phyloP scores from a whole-genome alignment of 2,113 vertebrate species.

The Oophaga pumilio region DNA sequence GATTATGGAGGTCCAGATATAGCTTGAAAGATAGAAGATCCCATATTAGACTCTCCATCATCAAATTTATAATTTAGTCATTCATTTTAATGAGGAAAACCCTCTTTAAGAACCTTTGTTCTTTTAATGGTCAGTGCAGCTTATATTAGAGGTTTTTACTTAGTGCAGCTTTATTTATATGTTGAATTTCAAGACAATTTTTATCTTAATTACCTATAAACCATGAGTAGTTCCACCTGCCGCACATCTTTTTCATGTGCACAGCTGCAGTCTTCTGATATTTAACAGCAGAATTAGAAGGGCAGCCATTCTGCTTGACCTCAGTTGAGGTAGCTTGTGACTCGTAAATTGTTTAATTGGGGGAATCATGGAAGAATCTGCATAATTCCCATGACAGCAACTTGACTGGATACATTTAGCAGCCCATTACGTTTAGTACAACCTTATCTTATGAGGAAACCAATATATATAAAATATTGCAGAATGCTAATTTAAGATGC shows the following conservation, averaged over 20 bases:
- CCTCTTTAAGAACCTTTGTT: not conserved
- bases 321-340: constrained; percentile 42
- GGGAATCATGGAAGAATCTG: constrained; percentile 13
- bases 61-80: not conserved
- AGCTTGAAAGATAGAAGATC: not conserved
- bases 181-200: not conserved
- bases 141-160: not conserved
- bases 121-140: not conserved
- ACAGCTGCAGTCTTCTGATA: constrained; percentile 45
- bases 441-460: not conserved
- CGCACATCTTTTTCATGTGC: constrained; percentile 3
- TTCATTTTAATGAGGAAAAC: not conserved
- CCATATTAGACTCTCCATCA: not conserved
- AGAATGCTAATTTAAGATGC: not conserved
- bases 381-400: constrained; percentile 7
- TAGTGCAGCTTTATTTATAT: not conserved
- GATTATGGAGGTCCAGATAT: not conserved
- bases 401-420: constrained; percentile 1
- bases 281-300: constrained; percentile 31
- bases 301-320: constrained; percentile 47
- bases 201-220: constrained; percentile 33
- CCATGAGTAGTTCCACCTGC: constrained; percentile 39
- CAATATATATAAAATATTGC: not conserved
- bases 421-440: not conserved
- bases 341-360: constrained; percentile 40